A percentile compares a stretch with the other conserved stretches of the same genome.
These are phyloP conservation scores for Drosophila macrothrix DNA, from an alignment of 2,888 invertebrate species.

Conservation along the genomic window DNA sequence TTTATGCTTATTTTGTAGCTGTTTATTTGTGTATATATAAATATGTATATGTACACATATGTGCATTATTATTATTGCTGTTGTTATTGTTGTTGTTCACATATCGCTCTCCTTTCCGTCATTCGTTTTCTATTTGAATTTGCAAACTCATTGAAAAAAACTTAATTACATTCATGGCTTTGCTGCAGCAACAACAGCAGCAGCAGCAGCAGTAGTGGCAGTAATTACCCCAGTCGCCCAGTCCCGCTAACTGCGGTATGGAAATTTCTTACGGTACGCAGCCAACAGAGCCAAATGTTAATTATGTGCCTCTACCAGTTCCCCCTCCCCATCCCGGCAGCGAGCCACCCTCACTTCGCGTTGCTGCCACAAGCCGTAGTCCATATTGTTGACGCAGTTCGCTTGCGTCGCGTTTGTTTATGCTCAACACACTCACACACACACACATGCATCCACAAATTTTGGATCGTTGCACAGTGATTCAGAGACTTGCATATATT, in stretches of 20 bases:
- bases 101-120: slow-evolving; percentile 66
- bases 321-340: neutral
- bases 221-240: slow-evolving; percentile 44
- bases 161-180: slow-evolving; percentile 40
- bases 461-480: slow-evolving; percentile 46
- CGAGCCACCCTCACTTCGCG: slow-evolving; percentile 28
- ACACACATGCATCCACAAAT: slow-evolving; percentile 23
- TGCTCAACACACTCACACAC: slow-evolving; percentile 29
- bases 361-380: slow-evolving; percentile 40
- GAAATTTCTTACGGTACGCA: slow-evolving; percentile 69
- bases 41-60: slow-evolving; percentile 7
- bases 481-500: neutral
- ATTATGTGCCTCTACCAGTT: slow-evolving; percentile 59
- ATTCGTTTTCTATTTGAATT: slow-evolving; percentile 69
- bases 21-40: slow-evolving; percentile 48
- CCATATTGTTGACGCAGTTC: slow-evolving; percentile 54
- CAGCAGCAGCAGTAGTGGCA: slow-evolving; percentile 12
- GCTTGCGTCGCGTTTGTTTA: slow-evolving; percentile 50
- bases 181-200: slow-evolving; percentile 40
- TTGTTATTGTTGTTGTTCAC: slow-evolving; percentile 51
- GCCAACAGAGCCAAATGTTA: slow-evolving; percentile 73
- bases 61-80: slow-evolving; percentile 35
- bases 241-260: slow-evolving; percentile 37
- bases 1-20: slow-evolving; percentile 66
- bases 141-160: slow-evolving; percentile 70